Evolutionary conservation across 2,113 vertebrate genomes (phyloP).

Genomic region (Hemicordylus capensis): DNA sequence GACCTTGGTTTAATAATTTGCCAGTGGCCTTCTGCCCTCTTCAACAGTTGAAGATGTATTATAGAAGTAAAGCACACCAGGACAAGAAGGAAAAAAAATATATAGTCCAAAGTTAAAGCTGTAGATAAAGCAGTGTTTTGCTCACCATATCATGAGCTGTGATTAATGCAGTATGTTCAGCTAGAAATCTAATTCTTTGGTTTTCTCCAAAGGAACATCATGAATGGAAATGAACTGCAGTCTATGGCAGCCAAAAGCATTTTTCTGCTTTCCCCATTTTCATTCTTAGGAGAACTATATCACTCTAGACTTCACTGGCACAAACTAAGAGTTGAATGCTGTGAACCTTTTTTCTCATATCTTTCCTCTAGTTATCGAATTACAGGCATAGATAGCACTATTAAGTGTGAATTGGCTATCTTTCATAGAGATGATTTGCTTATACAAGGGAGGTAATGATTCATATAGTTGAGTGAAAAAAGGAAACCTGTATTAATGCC

Average conservation of each 20-base stretch:
- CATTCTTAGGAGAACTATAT: background rate
- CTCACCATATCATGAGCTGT: conserved; percentile 38
- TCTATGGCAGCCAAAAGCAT: conserved; percentile 1
- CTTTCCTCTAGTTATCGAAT: background rate
- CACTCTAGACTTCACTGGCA: background rate
- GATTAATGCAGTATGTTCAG: conserved; percentile 20
- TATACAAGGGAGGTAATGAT: background rate
- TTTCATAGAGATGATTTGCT: background rate
- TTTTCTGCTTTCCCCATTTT: background rate
- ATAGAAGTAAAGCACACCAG: conserved; percentile 34
- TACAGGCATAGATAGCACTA: background rate
- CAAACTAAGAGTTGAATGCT: background rate
- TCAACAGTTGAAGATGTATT: conserved; percentile 15
- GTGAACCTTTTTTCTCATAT: background rate
- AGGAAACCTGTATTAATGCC: background rate
- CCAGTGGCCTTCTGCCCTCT: conserved; percentile 9
- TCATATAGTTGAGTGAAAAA: background rate
- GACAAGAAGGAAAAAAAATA: background rate
- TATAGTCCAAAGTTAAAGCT: conserved; percentile 28
- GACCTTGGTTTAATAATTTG: conserved; percentile 26
- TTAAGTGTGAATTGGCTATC: background rate
- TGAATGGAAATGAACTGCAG: background rate
- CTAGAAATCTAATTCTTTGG: conserved; percentile 32
- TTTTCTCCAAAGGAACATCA: background rate
- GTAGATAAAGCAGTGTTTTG: conserved; percentile 54